Percentiles rank a stretch among this genome's conserved stretches.
Conservation (phyloP, 2,888 invertebrate genomes). For the Pyrrhosoma nymphula region DNA sequence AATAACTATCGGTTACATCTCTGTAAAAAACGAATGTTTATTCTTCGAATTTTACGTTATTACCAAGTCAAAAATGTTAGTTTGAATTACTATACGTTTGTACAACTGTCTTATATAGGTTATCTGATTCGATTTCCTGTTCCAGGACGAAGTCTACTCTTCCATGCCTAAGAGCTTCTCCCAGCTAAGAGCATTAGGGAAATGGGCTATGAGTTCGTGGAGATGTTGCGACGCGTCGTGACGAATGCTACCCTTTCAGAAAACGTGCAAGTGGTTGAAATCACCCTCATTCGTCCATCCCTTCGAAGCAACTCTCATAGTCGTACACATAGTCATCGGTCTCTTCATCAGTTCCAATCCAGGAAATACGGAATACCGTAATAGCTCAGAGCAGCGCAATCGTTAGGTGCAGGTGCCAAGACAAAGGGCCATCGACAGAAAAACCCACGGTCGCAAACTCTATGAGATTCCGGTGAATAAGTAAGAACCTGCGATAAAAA, state of each 20-base stretch:
- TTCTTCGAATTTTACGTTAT: too few relatives aligned
- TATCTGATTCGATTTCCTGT: background rate
- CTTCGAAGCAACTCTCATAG: background rate
- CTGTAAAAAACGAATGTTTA: too few relatives aligned
- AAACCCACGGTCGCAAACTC: too few relatives aligned
- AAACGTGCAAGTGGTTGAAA: background rate
- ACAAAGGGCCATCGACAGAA: background rate
- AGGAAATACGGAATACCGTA: background rate
- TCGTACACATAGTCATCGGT: too few relatives aligned
- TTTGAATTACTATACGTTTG: too few relatives aligned
- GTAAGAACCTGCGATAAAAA: too few relatives aligned
- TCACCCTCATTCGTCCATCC: background rate
- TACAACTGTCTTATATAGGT: background rate
- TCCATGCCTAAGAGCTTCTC: background rate
- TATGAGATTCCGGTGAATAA: too few relatives aligned
- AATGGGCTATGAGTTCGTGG: background rate
- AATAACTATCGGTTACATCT: too few relatives aligned
- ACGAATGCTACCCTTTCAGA: background rate
- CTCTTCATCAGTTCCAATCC: background rate
- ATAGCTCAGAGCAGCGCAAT: too few relatives aligned
- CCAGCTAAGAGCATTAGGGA: background rate
- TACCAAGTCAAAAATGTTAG: too few relatives aligned
- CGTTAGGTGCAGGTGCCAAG: background rate
- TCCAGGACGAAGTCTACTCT: background rate
- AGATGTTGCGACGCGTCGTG: background rate